Evolutionary conservation across 92 coral and sea anemone genomes (phyloP), one percentile per base, ranked within the genome.

Genomic region (Epizoanthus ramosus): DNA sequence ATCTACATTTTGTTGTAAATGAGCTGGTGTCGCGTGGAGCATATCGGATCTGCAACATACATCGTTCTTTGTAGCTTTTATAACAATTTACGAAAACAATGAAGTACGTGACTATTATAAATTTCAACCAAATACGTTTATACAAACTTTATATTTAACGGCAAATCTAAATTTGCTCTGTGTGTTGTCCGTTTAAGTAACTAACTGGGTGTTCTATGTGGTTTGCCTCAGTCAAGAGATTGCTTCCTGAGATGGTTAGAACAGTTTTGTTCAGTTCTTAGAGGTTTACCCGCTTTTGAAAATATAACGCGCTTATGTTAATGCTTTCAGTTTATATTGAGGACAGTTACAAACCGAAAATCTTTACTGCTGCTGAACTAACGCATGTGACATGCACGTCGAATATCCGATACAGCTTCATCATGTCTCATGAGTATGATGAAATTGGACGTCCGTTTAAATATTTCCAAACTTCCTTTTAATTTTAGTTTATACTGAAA

Each of bases 201-300:
- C 63, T 24, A 3, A 8, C 25, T 39, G 54, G 57, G 68, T 63
- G 58, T 37, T 77, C 76, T 50, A 31, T 39, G 59, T 18, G 58
- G 82, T 14, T 41, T 22, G 75, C 57, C 52, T 75, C 8, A 22
- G 10, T 37, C 82, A 61, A 77, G 63, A 39, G 66, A 19, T 13
- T 3, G 57, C 65, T 77, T 77, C 71, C 82, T 77, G 24, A 17
- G 23, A 60, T 5, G 28, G 15, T 77, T 61, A 16, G 75, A 24
- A 56, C 50, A 41, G 35, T 71, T 45, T 61, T 1, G 52, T 74
- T 57, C 33, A 74, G 7, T 60, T 57, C 33, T 54, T 35, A 25
- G 68, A 57, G 19, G 80, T 19, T 75, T 74, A 41, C 59, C 66
- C 14, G 15, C 54, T 50, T 12, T 50, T 50, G 15, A 35, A 6